Evolutionary conservation across 2,797 vertebrate genomes (phyloP).

Genomic region (Liasis olivaceus): DNA sequence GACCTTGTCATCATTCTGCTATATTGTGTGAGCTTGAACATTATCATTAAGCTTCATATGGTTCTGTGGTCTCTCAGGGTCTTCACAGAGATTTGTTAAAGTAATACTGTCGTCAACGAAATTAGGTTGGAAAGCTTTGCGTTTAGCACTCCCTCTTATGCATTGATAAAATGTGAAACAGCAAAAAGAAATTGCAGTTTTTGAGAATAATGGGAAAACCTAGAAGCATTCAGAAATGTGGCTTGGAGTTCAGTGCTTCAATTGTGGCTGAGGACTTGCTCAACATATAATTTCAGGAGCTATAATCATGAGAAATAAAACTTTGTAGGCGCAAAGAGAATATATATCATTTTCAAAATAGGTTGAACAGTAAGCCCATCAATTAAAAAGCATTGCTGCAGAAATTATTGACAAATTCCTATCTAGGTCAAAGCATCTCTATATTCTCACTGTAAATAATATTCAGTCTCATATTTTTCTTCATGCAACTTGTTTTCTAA

Average conservation of each 20-base stretch:
- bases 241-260: neutral
- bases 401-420: constrained; percentile 8
- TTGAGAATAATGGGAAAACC: neutral
- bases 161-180: neutral
- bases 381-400: constrained; percentile 9
- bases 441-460: neutral
- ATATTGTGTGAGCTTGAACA: neutral
- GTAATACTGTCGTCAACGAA: neutral
- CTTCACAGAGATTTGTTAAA: neutral
- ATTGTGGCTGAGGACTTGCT: neutral
- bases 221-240: neutral
- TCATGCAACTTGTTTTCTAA: constrained; percentile 7
- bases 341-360: neutral
- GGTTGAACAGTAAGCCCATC: neutral
- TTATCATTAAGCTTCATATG: neutral
- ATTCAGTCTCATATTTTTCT: neutral
- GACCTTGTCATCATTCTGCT: neutral
- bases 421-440: constrained; percentile 19
- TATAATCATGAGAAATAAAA: neutral
- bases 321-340: constrained; percentile 1
- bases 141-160: neutral
- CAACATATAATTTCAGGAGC: neutral
- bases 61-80: neutral
- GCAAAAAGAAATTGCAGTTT: neutral
- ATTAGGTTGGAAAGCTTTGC: neutral